These are phyloP conservation scores for Malacoctenus gilli DNA, from an alignment of 2,797 vertebrate genomes.

Conservation along the genomic window DNA sequence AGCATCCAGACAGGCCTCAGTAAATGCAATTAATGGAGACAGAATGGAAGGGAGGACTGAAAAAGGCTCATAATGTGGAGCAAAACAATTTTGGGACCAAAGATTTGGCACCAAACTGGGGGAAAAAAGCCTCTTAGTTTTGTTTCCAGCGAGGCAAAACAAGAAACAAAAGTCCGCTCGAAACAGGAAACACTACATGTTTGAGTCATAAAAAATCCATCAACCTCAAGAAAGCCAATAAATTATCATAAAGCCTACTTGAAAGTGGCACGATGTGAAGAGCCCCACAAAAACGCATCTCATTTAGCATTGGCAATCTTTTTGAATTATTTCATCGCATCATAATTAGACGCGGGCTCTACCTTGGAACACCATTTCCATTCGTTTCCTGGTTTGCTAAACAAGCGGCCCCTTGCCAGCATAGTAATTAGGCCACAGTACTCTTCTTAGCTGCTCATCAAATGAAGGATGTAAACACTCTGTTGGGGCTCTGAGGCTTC, in stretches of 20 bases:
- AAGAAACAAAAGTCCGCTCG: slow-evolving; percentile 26
- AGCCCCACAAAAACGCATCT: slow-evolving; percentile 37
- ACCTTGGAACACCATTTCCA: slow-evolving; percentile 49
- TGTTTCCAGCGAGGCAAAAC: slow-evolving; percentile 12
- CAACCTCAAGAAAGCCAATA: slow-evolving; percentile 43
- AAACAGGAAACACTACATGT: slow-evolving; percentile 20
- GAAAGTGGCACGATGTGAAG: slow-evolving; percentile 41
- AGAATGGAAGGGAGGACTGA: slow-evolving; percentile 15
- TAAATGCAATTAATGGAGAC: slow-evolving; percentile 37
- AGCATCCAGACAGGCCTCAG: slow-evolving; percentile 10
- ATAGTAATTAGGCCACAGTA: slow-evolving; percentile 62
- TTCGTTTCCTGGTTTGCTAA: slow-evolving; percentile 51
- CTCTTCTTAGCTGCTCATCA: slow-evolving; percentile 55
- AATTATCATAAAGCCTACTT: slow-evolving; percentile 55
- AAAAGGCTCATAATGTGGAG: slow-evolving; percentile 4
- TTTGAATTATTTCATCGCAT: slow-evolving; percentile 54
- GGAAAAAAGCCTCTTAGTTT: slow-evolving; percentile 23
- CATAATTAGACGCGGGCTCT: slow-evolving; percentile 55
- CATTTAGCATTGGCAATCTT: slow-evolving; percentile 50
- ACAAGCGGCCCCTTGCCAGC: slow-evolving; percentile 62
- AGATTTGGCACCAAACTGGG: slow-evolving; percentile 8
- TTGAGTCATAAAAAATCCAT: slow-evolving; percentile 27
- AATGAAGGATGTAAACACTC: slow-evolving; percentile 54
- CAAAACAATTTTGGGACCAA: slow-evolving; percentile 7
- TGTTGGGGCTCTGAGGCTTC: slow-evolving; percentile 29